phyloP scores from a whole-genome alignment of 1,140 invertebrate genomes.

The Magallana angulata region DNA sequence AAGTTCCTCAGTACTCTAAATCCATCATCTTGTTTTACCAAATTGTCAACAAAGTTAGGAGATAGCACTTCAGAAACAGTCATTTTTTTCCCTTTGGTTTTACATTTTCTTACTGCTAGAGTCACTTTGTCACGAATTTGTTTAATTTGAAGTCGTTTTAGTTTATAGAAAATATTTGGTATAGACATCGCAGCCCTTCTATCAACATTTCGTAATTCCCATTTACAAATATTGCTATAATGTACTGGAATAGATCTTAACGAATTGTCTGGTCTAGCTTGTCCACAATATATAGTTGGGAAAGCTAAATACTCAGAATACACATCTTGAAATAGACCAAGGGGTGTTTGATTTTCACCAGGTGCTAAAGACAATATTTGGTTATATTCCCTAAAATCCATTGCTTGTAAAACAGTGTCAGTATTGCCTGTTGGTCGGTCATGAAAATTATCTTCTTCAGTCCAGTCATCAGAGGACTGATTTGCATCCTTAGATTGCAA shows the following conservation, averaged over 20 bases:
- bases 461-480: background rate
- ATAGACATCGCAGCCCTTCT: slow-evolving; percentile 49
- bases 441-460: slow-evolving; percentile 20
- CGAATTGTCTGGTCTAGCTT: slow-evolving; percentile 42
- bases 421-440: slow-evolving; percentile 24
- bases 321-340: slow-evolving; percentile 49
- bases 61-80: slow-evolving; percentile 39
- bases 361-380: slow-evolving; percentile 49
- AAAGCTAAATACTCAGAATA: slow-evolving; percentile 56
- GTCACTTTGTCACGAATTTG: slow-evolving; percentile 46
- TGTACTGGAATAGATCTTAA: slow-evolving; percentile 40
- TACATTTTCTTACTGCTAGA: slow-evolving; percentile 44
- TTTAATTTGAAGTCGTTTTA: slow-evolving; percentile 50
- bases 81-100: slow-evolving; percentile 46
- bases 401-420: slow-evolving; percentile 45
- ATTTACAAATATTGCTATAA: slow-evolving; percentile 49
- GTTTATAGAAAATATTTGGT: slow-evolving; percentile 52
- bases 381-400: background rate
- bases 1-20: slow-evolving; percentile 54
- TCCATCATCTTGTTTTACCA: slow-evolving; percentile 59
- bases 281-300: slow-evolving; percentile 62
- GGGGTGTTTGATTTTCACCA: slow-evolving; percentile 46
- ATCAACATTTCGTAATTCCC: slow-evolving; percentile 45
- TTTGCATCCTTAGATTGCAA: background rate
- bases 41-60: slow-evolving; percentile 33